Percentiles rank a stretch among this genome's conserved stretches.
phyloP scores from a whole-genome alignment of 1,140 invertebrate species.

The Heliothis virescens region DNA sequence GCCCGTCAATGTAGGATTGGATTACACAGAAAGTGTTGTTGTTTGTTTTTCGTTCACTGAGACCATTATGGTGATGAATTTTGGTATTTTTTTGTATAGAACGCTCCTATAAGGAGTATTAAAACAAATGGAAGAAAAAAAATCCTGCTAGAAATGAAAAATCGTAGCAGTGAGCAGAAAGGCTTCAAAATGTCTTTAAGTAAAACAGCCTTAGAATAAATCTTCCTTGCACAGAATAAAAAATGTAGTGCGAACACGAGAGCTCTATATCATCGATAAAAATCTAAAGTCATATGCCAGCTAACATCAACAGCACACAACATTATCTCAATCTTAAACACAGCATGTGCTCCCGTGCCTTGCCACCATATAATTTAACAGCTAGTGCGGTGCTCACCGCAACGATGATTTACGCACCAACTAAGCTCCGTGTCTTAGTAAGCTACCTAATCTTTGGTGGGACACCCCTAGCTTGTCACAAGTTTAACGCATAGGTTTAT shows the following conservation, averaged over 20 bases:
- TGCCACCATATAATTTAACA: constrained; percentile 35
- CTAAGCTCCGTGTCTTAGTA: not conserved
- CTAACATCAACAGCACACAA: constrained; percentile 3
- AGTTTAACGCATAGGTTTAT: not conserved
- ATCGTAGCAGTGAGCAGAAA: too few relatives aligned
- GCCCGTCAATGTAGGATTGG: not conserved
- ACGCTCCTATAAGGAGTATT: too few relatives aligned
- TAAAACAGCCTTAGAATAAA: too few relatives aligned
- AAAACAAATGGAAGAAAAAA: too few relatives aligned
- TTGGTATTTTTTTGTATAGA: not conserved
- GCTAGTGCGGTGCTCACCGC: constrained; percentile 12
- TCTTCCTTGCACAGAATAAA: too few relatives aligned
- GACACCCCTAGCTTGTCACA: constrained; percentile 4
- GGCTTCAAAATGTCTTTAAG: too few relatives aligned
- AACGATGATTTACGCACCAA: constrained; percentile 33
- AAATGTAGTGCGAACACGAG: not conserved
- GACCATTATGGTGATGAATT: not conserved
- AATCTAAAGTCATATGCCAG: not conserved
- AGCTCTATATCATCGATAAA: not conserved
- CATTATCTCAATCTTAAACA: constrained; percentile 22
- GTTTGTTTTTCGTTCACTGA: not conserved
- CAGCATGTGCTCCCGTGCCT: not conserved
- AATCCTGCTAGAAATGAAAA: too few relatives aligned
- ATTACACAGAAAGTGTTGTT: not conserved
- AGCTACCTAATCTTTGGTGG: constrained; percentile 3